Percentiles rank a stretch among this genome's conserved stretches.
These are phyloP conservation scores for Hoplostethus mediterraneus DNA, from an alignment of 2,797 vertebrate genomes.

Conservation along the genomic window DNA sequence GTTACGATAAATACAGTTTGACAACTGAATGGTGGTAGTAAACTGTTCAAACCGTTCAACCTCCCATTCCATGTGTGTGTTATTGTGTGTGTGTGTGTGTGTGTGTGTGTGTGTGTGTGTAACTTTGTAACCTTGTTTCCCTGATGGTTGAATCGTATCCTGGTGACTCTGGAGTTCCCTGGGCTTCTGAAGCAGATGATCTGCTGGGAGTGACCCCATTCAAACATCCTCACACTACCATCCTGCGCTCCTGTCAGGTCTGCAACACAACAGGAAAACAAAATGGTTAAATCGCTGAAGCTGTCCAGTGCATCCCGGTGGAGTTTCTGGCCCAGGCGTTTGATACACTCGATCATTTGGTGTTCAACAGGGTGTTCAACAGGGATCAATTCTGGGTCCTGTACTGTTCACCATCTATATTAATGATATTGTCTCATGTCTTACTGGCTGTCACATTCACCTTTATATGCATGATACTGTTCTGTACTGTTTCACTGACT, in stretches of 20 bases:
- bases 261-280: constrained; percentile 54
- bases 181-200: constrained; percentile 96
- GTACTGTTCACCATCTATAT: too few species aligned
- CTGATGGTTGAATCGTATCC: constrained; percentile 97
- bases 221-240: constrained; percentile 98
- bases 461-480: too few species aligned
- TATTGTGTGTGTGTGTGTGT: not conserved
- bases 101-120: not conserved
- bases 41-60: not conserved
- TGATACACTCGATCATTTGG: too few species aligned
- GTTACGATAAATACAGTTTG: constrained; percentile 24
- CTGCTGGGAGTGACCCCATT: constrained; percentile 99
- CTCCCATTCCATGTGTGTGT: not conserved
- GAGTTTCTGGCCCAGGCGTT: constrained; percentile 19
- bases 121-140: constrained; percentile 93
- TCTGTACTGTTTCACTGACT: too few species aligned
- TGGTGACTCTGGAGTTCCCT: constrained; percentile 94
- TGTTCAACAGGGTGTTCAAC: too few species aligned
- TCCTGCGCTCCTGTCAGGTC: constrained; percentile 98
- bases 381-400: too few species aligned
- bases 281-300: not conserved
- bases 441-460: too few species aligned
- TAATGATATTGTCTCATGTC: too few species aligned
- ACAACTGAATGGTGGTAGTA: constrained; percentile 14
- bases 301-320: not conserved